Conservation (phyloP, 2,797 vertebrate genomes). For the Gambelia wislizenii region DNA sequence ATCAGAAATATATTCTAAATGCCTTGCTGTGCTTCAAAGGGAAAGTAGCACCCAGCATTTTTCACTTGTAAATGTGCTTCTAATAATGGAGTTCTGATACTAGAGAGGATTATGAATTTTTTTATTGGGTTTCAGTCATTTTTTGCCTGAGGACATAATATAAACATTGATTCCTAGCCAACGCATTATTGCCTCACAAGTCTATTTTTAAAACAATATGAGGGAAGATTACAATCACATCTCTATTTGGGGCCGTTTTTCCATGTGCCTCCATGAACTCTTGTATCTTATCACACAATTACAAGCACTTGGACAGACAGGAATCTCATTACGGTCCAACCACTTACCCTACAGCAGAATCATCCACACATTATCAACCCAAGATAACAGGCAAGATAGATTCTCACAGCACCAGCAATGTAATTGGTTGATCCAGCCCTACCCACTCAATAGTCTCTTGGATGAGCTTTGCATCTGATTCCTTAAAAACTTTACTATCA, state of each 20-base stretch:
- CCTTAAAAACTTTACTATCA: neutral
- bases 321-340: neutral
- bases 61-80: neutral
- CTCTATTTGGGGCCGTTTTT: neutral
- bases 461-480: neutral
- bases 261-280: neutral
- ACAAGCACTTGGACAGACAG: neutral
- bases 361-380: too few species aligned
- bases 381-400: neutral
- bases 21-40: neutral
- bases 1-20: neutral
- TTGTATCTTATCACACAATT: slow-evolving; percentile 4
- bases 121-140: slow-evolving; percentile 18
- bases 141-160: neutral
- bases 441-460: neutral
- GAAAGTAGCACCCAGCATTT: accelerated
- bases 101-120: neutral
- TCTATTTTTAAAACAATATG: slow-evolving; percentile 27
- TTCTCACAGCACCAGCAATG: neutral
- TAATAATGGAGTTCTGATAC: neutral
- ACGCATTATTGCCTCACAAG: neutral
- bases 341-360: neutral
- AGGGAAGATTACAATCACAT: neutral
- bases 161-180: slow-evolving; percentile 19
- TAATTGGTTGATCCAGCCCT: neutral